These are phyloP conservation scores for Hepsetus odoe DNA, from an alignment of 2,113 vertebrate species.

Conservation along the genomic window DNA sequence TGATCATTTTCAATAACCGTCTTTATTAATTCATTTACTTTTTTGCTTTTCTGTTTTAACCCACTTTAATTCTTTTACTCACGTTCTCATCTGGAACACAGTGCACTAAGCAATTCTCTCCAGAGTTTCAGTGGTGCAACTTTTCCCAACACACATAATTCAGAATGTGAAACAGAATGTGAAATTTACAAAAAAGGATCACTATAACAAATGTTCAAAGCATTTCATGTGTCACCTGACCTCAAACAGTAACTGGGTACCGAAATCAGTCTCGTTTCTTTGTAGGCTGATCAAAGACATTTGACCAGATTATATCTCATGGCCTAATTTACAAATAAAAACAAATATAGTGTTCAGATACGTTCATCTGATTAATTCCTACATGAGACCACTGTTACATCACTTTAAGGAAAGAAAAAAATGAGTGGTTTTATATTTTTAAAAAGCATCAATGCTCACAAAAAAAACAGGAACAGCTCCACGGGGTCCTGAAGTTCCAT, in stretches of 20 bases:
- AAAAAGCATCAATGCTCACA: not conserved
- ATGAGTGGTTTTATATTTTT: not conserved
- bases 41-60: slow-evolving; percentile 53
- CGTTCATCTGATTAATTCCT: not conserved
- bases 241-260: slow-evolving; percentile 1
- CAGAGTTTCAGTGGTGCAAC: not conserved
- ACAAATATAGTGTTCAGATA: not conserved
- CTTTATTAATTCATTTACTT: slow-evolving; percentile 37
- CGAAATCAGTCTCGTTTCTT: not conserved
- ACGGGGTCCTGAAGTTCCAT: not conserved
- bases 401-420: not conserved
- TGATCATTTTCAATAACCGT: slow-evolving; percentile 15
- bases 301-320: not conserved
- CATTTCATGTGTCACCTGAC: not conserved
- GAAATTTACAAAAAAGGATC: not conserved
- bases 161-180: slow-evolving; percentile 28
- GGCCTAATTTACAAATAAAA: slow-evolving; percentile 10
- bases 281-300: not conserved
- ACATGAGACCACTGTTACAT: not conserved
- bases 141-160: slow-evolving; percentile 4
- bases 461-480: not conserved
- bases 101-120: slow-evolving; percentile 25
- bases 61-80: slow-evolving; percentile 41
- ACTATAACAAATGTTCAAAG: not conserved
- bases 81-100: slow-evolving; percentile 41